Percentiles rank a stretch among this genome's conserved stretches.
phyloP scores from a whole-genome alignment of 2,113 vertebrate species.

The Lepidothrix coronata region DNA sequence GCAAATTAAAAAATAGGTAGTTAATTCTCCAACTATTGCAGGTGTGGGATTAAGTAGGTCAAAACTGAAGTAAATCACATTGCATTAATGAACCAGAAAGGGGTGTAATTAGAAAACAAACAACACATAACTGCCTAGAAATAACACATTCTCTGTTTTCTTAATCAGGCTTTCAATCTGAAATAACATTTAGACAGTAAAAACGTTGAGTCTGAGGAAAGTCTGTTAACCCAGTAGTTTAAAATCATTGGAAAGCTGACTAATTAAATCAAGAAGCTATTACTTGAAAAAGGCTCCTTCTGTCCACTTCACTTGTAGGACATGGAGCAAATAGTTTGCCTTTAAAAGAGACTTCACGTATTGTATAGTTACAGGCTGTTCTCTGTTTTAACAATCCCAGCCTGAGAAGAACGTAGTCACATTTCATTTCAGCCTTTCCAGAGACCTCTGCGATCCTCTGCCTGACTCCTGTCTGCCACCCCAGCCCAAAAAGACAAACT shows the following conservation, averaged over 20 bases:
- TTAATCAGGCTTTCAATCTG: constrained; percentile 60
- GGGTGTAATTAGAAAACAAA: constrained; percentile 56
- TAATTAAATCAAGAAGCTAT: constrained; percentile 50
- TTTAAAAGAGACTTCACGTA: constrained; percentile 16
- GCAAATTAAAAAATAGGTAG: constrained; percentile 51
- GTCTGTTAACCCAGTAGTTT: constrained; percentile 25
- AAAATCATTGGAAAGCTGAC: neutral
- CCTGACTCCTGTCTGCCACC: neutral
- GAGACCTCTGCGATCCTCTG: neutral
- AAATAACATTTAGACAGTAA: constrained; percentile 54
- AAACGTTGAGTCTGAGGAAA: neutral
- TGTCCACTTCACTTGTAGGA: neutral
- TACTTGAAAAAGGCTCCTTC: constrained; percentile 22
- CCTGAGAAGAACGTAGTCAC: neutral
- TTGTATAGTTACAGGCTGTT: constrained; percentile 29
- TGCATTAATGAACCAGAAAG: constrained; percentile 4
- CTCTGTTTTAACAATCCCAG: constrained; percentile 27
- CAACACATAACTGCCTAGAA: constrained; percentile 33
- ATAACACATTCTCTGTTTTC: constrained; percentile 62
- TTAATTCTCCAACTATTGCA: constrained; percentile 52
- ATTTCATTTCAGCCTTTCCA: constrained; percentile 11
- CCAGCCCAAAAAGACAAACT: neutral
- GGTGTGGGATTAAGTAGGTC: constrained; percentile 54
- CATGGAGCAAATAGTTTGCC: neutral
- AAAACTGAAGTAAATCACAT: constrained; percentile 22